These are phyloP conservation scores for Petrophora chlorosata DNA, from an alignment of 2,888 invertebrate genomes.

Conservation along the genomic window DNA sequence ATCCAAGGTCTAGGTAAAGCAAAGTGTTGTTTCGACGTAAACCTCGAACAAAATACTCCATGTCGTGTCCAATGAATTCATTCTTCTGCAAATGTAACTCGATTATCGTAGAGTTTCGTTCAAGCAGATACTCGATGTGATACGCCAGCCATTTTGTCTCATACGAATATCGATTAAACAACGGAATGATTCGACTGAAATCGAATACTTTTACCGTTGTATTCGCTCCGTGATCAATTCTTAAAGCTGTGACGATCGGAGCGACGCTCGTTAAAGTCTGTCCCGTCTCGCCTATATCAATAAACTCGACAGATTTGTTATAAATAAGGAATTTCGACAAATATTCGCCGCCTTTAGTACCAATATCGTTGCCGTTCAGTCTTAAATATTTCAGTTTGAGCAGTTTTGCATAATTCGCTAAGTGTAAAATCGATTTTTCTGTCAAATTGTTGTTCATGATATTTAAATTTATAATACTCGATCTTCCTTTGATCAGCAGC, in stretches of 20 bases:
- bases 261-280: conserved; percentile 82
- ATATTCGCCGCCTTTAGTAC: conserved; percentile 76
- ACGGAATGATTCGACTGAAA: conserved; percentile 64
- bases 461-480: conserved; percentile 79
- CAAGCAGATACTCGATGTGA: conserved; percentile 70
- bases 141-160: conserved; percentile 80
- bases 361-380: conserved; percentile 84
- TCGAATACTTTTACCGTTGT: conserved; percentile 64
- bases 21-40: conserved; percentile 77
- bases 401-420: conserved; percentile 60
- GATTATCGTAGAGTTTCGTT: conserved; percentile 67
- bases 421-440: conserved; percentile 60
- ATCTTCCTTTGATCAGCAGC: conserved; percentile 67
- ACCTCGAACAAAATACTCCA: conserved; percentile 81
- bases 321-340: conserved; percentile 76
- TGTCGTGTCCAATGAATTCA: conserved; percentile 83
- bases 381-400: conserved; percentile 78
- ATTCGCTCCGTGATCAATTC: conserved; percentile 64
- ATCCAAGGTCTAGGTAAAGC: conserved; percentile 83
- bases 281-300: conserved; percentile 84
- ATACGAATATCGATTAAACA: conserved; percentile 66
- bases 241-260: conserved; percentile 75
- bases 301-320: conserved; percentile 70
- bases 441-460: conserved; percentile 83
- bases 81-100: conserved; percentile 85